A percentile compares a stretch with the other conserved stretches of the same genome.
phyloP scores from a whole-genome alignment of 2,797 vertebrate genomes.

The Phrynocephalus forsythii region DNA sequence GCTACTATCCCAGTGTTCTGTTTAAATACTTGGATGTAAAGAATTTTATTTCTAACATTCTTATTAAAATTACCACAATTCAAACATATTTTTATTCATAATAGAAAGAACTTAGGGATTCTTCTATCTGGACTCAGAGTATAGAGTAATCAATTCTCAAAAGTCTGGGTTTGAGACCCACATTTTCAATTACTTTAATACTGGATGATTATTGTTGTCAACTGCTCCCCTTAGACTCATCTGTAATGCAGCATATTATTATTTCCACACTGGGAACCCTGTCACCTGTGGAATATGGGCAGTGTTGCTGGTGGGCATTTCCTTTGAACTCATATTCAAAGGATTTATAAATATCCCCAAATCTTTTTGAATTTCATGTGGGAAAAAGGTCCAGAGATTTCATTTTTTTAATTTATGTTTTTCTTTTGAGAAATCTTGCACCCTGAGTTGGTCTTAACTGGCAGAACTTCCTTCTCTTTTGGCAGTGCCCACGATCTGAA shows the following conservation, averaged over 20 bases:
- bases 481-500: not conserved
- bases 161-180: not conserved
- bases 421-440: not conserved
- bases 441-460: not conserved
- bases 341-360: not conserved
- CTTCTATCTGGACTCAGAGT: not conserved
- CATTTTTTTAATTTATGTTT: too few species aligned
- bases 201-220: too few species aligned
- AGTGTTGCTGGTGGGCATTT: not conserved
- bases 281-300: too few species aligned
- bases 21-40: too few species aligned
- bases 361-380: not conserved
- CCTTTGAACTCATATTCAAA: not conserved
- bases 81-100: too few species aligned
- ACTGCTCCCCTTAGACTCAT: too few species aligned
- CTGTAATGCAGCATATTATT: too few species aligned
- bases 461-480: not conserved
- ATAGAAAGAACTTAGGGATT: not conserved
- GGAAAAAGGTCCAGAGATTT: not conserved
- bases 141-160: not conserved
- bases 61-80: too few species aligned
- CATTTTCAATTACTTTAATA: too few species aligned
- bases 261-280: too few species aligned
- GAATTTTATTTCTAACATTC: too few species aligned
- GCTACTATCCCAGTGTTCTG: too few species aligned